Evolutionary conservation across 2,113 vertebrate species (phyloP).

Genomic region (Perccottus glenii): DNA sequence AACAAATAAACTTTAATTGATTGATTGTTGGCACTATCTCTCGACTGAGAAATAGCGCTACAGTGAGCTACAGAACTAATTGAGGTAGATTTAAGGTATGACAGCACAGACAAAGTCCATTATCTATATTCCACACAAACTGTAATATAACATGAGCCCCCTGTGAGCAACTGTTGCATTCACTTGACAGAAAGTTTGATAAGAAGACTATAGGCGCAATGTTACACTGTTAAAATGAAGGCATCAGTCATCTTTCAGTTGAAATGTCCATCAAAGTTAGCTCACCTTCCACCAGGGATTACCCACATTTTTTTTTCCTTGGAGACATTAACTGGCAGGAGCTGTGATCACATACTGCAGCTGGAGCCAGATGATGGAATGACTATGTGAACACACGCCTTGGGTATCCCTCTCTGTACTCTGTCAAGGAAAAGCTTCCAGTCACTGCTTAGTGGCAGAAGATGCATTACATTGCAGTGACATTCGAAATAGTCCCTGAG

Average conservation of each 20-base stretch:
- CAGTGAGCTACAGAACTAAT: constrained; percentile 8
- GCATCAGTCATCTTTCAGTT: constrained; percentile 64
- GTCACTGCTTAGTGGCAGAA: constrained; percentile 75
- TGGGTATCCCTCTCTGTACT: constrained; percentile 66
- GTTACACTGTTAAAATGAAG: constrained; percentile 42
- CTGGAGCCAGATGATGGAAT: constrained; percentile 69
- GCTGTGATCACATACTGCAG: constrained; percentile 59
- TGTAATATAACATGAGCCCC: constrained; percentile 19
- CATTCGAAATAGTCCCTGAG: constrained; percentile 73
- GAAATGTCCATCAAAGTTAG: constrained; percentile 69
- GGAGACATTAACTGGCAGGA: constrained; percentile 63
- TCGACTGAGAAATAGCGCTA: not conserved
- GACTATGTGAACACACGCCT: constrained; percentile 55
- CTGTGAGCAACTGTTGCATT: constrained; percentile 35
- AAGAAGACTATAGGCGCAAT: constrained; percentile 46
- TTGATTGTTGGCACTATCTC: not conserved
- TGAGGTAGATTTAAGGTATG: constrained; percentile 24
- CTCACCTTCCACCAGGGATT: constrained; percentile 58
- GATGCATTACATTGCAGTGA: constrained; percentile 77
- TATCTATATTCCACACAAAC: constrained; percentile 32
- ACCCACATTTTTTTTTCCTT: constrained; percentile 59
- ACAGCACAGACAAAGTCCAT: constrained; percentile 36
- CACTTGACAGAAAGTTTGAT: constrained; percentile 39
- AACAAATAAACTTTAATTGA: too few species aligned
- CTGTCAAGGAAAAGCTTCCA: constrained; percentile 72